phyloP scores from a whole-genome alignment of 2,888 invertebrate genomes.

The Diadromus collaris region DNA sequence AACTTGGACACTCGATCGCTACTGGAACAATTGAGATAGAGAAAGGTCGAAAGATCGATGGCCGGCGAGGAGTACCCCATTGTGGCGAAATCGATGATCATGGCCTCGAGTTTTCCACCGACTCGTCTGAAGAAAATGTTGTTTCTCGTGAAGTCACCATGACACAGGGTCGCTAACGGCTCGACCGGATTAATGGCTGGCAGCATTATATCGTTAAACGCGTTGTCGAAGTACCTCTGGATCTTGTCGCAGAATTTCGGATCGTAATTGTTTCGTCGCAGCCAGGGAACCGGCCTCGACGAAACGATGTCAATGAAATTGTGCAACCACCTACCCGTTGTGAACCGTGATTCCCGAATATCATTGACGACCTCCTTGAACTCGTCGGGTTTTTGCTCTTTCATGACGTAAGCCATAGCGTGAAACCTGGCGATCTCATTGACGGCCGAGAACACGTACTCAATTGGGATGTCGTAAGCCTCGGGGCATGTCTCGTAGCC shows the following conservation, averaged over 20 bases:
- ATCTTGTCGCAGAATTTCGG: constrained; percentile 67
- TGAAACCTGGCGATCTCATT: constrained; percentile 73
- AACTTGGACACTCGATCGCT: constrained; percentile 53
- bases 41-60: constrained; percentile 72
- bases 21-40: constrained; percentile 64
- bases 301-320: constrained; percentile 30
- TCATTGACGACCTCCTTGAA: constrained; percentile 65
- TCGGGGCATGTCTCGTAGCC: constrained; percentile 65
- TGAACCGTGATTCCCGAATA: constrained; percentile 64
- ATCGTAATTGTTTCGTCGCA: constrained; percentile 65
- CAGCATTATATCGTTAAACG: constrained; percentile 60
- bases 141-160: constrained; percentile 75
- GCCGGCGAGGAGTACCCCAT: constrained; percentile 71
- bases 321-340: background rate
- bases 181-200: constrained; percentile 64
- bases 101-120: constrained; percentile 52
- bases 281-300: constrained; percentile 62
- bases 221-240: constrained; percentile 60
- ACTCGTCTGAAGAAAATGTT: constrained; percentile 70
- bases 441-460: constrained; percentile 69
- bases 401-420: constrained; percentile 70
- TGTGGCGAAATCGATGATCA: constrained; percentile 72
- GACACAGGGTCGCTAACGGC: constrained; percentile 73
- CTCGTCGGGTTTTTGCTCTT: constrained; percentile 59
- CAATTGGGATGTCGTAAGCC: constrained; percentile 61